phyloP scores from a whole-genome alignment of 1,140 invertebrate species.

The Heterodera carotae region DNA sequence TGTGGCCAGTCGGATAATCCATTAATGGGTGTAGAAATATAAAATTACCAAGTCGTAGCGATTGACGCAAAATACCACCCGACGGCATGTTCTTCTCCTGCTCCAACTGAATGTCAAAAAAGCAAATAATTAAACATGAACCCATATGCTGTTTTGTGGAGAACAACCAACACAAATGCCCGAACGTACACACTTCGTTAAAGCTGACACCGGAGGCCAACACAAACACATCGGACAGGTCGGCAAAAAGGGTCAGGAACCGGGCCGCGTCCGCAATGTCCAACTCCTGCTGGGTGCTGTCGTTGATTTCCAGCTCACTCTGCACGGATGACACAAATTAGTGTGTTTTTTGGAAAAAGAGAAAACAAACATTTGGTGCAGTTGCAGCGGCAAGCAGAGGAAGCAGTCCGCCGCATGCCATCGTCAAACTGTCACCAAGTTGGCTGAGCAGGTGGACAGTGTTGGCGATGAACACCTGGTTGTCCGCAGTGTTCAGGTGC shows the following conservation, averaged over 20 bases:
- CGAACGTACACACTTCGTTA: constrained; percentile 72
- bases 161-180: too few species aligned
- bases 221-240: constrained; percentile 95
- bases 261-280: constrained; percentile 94
- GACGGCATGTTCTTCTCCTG: constrained; percentile 99
- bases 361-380: constrained; percentile 96
- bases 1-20: too few species aligned
- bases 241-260: constrained; percentile 91
- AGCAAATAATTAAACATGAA: not conserved
- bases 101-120: constrained; percentile 73
- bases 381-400: constrained; percentile 95
- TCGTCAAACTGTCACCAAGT: constrained; percentile 95
- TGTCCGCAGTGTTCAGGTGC: constrained; percentile 96
- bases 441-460: constrained; percentile 98
- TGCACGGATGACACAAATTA: too few species aligned
- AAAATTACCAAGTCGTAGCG: constrained; percentile 86
- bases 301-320: constrained; percentile 96
- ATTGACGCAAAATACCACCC: constrained; percentile 94
- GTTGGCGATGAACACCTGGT: constrained; percentile 97
- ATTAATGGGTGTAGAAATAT: too few species aligned
- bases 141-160: too few species aligned
- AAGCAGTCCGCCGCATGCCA: constrained; percentile 93
- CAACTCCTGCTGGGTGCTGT: constrained; percentile 94
- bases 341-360: too few species aligned
- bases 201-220: constrained; percentile 94